Evolutionary conservation across 37 sponge, comb jelly and placozoan genomes (phyloP).

Genomic region (Cliona cf. orientalis): DNA sequence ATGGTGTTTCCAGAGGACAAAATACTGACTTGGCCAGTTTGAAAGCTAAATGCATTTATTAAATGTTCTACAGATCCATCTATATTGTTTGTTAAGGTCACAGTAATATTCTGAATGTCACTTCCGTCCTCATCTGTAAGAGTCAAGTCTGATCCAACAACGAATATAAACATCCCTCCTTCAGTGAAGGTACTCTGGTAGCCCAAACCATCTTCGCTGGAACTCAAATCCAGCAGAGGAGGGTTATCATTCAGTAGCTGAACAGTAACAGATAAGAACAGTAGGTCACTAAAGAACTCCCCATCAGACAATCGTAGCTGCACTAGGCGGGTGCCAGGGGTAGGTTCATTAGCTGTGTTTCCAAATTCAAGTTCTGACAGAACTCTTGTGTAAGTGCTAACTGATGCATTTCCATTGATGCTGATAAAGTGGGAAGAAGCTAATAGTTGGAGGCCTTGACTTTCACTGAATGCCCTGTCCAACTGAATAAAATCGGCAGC

Average conservation of each 20-base stretch:
- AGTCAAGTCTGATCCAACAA: constrained; percentile 28
- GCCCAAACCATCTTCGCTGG: constrained; percentile 26
- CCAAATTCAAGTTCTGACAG: constrained; percentile 43
- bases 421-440: constrained; percentile 21
- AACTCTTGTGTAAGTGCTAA: constrained; percentile 1
- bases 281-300: constrained; percentile 18
- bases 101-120: constrained; percentile 25
- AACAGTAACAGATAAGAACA: neutral
- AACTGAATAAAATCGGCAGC: constrained; percentile 36
- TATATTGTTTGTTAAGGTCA: constrained; percentile 43
- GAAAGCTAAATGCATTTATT: neutral
- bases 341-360: constrained; percentile 51
- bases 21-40: neutral
- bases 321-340: neutral
- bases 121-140: constrained; percentile 65
- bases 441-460: constrained; percentile 15
- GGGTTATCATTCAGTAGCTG: constrained; percentile 38
- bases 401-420: neutral
- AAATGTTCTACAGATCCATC: constrained; percentile 57
- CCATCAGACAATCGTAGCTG: constrained; percentile 46
- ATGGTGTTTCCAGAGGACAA: neutral
- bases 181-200: constrained; percentile 47
- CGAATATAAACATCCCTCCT: constrained; percentile 29
- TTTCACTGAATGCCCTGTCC: constrained; percentile 20
- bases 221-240: constrained; percentile 20